Evolutionary conservation across 30 jellyfish, hydroid and myxozoan species (phyloP), one percentile per base, ranked within the genome.

Genomic region (Aurelia sp.): DNA sequence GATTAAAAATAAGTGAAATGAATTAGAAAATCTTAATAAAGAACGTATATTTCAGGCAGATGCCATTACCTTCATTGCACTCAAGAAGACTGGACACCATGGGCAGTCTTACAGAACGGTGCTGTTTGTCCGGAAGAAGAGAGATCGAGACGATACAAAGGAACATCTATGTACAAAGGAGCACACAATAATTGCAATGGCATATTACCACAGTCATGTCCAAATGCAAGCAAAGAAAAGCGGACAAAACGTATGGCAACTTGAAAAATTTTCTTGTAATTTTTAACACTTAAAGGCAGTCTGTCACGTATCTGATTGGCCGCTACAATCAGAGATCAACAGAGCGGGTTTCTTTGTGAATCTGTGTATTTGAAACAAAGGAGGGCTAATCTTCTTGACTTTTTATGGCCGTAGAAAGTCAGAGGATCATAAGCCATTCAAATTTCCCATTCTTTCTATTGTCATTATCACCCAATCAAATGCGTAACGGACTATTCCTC

Each of bases 81-180:
- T n/a, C 79, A 72, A 51, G 90, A 87, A 13, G 86, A 73, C 17
- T 92, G 98, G 98, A 64, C 96, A 19, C 71, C 27, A 22, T 92
- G 98, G 98, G 74, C 63, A 11, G 13, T 81, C 18, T 19, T 63
- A 66, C 64, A 74, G 63, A 80, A 89, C 86, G 35, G 79, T 52
- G 96, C 87, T 6, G 74, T 82, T 23, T 92, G 98, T 66, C 98
- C 98, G 13, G 72, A 58, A 33, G 98, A 92, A 64, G 88, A 83
- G 73, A 81, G 98, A 63, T 74, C 41, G 62, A 74, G 73, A 40
- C 62, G 52, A 17, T 76, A 76, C 89, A 76, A 78, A 13, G 78
- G 79, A 12, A 79, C 84, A 1, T 51, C 64, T n/a, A 62, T 76
- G 52, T 92, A 79, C 87, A 81, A 86, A 50, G 96, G 81, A 20